Evolutionary conservation across 2,113 vertebrate species (phyloP).

Genomic region (Myrmecobius fasciatus): DNA sequence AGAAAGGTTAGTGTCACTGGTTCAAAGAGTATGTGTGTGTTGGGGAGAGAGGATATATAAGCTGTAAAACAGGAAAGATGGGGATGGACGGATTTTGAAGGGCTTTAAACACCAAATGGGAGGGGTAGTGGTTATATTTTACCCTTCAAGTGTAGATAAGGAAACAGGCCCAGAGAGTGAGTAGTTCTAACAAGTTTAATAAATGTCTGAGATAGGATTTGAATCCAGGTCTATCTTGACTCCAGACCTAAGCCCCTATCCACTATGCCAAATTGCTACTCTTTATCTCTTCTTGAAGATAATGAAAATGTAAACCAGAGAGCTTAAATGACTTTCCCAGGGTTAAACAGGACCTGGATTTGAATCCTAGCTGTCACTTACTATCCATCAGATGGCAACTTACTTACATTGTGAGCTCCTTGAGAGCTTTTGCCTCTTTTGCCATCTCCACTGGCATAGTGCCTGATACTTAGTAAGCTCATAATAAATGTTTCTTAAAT

Average conservation of each 20-base stretch:
- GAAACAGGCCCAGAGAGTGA: neutral
- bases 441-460: neutral
- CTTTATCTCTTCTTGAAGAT: neutral
- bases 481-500: neutral
- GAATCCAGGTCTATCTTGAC: neutral
- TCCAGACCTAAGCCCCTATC: neutral
- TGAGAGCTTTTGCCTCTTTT: neutral
- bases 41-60: neutral
- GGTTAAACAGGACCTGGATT: neutral
- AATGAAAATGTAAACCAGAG: neutral
- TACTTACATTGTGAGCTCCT: neutral
- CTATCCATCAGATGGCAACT: neutral
- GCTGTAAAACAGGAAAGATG: neutral
- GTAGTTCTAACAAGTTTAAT: neutral
- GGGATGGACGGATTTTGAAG: neutral
- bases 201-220: neutral
- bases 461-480: neutral
- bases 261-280: neutral
- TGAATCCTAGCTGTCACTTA: neutral
- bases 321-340: neutral
- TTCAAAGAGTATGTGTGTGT: neutral
- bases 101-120: neutral
- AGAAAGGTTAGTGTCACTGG: neutral
- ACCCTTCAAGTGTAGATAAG: neutral
- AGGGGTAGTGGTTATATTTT: neutral